Evolutionary conservation across 1,140 invertebrate species (phyloP).

Genomic region (Palaemon carinicauda): DNA sequence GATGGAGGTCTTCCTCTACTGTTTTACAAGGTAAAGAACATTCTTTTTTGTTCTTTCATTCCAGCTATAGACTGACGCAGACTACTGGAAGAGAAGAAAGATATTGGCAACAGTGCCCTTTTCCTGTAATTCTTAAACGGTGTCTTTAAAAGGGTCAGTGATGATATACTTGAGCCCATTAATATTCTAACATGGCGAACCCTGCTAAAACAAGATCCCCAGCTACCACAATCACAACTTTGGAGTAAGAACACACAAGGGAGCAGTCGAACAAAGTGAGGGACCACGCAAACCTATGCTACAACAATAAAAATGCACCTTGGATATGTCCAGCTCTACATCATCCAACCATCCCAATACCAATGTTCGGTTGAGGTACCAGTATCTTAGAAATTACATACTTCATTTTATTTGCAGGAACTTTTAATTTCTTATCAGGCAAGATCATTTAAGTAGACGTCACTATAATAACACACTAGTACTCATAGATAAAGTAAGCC

Average conservation of each 20-base stretch:
- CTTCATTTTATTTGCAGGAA: conserved; percentile 43
- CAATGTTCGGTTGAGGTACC: conserved; percentile 15
- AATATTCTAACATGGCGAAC: conserved; percentile 29
- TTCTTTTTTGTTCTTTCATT: no score
- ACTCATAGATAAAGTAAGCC: conserved; percentile 50
- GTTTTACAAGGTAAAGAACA: no score
- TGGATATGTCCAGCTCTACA: conserved; percentile 31
- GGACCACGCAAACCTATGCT: conserved; percentile 24
- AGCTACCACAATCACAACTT: conserved; percentile 41
- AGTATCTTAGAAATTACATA: conserved; percentile 12
- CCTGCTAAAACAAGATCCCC: conserved; percentile 27
- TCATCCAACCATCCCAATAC: conserved; percentile 13
- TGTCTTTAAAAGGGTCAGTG: background rate
- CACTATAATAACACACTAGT: conserved; percentile 40
- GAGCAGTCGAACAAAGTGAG: conserved; percentile 18
- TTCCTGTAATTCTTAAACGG: no score
- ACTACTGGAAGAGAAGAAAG: background rate
- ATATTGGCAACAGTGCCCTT: background rate
- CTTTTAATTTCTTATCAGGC: conserved; percentile 35
- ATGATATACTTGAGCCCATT: conserved; percentile 25
- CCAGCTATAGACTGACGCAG: background rate
- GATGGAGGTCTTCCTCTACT: background rate
- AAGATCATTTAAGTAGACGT: conserved; percentile 41
- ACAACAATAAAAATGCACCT: conserved; percentile 45
- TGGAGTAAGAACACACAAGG: conserved; percentile 41